Percentiles rank a stretch among this genome's conserved stretches.
Evolutionary conservation across 2,113 vertebrate genomes (phyloP).

Genomic region (Menura novaehollandiae): DNA sequence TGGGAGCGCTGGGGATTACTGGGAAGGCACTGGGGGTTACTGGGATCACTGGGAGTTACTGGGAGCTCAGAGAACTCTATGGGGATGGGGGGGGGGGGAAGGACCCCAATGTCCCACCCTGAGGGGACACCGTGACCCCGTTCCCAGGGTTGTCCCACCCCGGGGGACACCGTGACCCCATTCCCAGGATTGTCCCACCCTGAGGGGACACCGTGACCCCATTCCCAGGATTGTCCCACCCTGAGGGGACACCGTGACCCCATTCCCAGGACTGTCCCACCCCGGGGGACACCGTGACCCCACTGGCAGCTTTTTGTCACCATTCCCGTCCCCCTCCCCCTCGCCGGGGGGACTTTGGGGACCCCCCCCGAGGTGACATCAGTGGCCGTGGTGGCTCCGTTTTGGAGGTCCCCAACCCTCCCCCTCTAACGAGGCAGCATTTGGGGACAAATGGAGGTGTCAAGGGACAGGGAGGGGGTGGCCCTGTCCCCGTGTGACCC

Average conservation of each 20-base stretch:
- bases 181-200: too few relatives aligned
- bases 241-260: too few relatives aligned
- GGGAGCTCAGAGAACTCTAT: too few relatives aligned
- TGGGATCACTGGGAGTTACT: too few relatives aligned
- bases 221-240: neutral
- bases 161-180: neutral
- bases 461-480: accelerated
- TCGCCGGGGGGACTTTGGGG: too few relatives aligned
- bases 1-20: neutral
- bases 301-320: neutral
- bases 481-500: neutral
- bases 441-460: neutral
- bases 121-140: neutral
- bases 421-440: too few relatives aligned
- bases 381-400: neutral
- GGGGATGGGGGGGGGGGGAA: neutral
- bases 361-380: neutral
- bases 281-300: neutral
- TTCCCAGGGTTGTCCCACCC: too few relatives aligned
- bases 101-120: neutral
- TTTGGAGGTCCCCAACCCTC: neutral
- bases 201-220: neutral
- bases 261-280: accelerated
- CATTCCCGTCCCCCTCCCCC: neutral
- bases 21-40: too few relatives aligned